Conservation (phyloP, 2,113 vertebrate genomes). For the Periophthalmodon schlosseri region DNA sequence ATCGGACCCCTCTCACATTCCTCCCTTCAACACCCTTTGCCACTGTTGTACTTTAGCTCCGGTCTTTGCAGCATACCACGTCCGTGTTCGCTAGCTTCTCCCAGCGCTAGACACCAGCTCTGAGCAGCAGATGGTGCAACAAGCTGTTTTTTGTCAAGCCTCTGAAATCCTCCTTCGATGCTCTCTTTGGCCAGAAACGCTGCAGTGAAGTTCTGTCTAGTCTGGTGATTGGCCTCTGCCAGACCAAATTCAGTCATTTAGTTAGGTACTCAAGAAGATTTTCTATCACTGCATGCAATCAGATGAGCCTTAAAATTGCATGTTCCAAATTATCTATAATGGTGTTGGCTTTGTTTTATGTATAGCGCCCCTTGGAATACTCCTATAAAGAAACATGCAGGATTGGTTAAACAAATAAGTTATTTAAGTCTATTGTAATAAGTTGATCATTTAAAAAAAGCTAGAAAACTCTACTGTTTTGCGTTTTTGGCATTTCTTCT, state of each 20-base stretch:
- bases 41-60: constrained; percentile 27
- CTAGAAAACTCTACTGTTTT: constrained; percentile 27
- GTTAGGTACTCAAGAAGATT: constrained; percentile 7
- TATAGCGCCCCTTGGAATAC: not conserved
- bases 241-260: constrained; percentile 8
- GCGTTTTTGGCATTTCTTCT: constrained; percentile 35
- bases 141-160: constrained; percentile 46
- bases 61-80: constrained; percentile 14
- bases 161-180: constrained; percentile 15
- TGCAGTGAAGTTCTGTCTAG: constrained; percentile 10
- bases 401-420: constrained; percentile 27
- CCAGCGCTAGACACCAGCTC: constrained; percentile 38
- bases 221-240: not conserved
- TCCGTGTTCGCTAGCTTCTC: constrained; percentile 5
- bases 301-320: constrained; percentile 22
- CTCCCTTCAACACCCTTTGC: constrained; percentile 31
- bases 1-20: constrained; percentile 57
- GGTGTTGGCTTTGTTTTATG: constrained; percentile 5
- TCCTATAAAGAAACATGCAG: constrained; percentile 36
- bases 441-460: not conserved
- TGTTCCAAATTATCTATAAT: constrained; percentile 19
- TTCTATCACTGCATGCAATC: constrained; percentile 35
- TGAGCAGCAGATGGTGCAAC: constrained; percentile 46
- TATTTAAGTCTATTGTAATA: constrained; percentile 7
- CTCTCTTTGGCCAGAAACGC: constrained; percentile 20